Evolutionary conservation across 2,888 invertebrate genomes (phyloP).

Genomic region (Nomada flava): DNA sequence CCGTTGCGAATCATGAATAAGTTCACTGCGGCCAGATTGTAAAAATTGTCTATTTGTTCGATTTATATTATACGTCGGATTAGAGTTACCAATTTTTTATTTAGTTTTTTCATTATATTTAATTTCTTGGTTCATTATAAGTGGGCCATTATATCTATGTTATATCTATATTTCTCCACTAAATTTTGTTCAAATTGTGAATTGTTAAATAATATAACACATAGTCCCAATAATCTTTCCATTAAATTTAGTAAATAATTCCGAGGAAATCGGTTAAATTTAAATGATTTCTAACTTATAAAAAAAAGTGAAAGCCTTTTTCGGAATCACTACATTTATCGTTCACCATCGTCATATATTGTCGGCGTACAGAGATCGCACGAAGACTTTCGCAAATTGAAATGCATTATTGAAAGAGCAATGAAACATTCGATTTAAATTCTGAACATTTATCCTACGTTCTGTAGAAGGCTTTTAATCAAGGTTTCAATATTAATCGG

Average conservation of each 20-base stretch:
- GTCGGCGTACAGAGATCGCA: neutral
- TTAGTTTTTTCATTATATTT: too few species aligned
- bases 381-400: conserved; percentile 4
- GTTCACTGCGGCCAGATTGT: too few species aligned
- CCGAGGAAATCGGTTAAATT: neutral
- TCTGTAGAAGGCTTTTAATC: conserved; percentile 23
- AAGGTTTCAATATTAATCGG: conserved; percentile 49
- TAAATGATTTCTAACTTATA: neutral
- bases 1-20: too few species aligned
- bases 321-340: neutral
- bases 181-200: too few species aligned
- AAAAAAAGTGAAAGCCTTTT: neutral
- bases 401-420: conserved; percentile 39
- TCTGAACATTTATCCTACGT: conserved; percentile 19
- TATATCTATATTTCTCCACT: neutral
- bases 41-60: too few species aligned
- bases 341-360: neutral
- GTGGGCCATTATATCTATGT: neutral
- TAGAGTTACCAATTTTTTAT: too few species aligned
- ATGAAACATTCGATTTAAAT: conserved; percentile 47
- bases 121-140: too few species aligned
- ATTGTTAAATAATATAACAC: too few species aligned
- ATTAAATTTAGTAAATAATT: too few species aligned
- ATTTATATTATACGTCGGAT: too few species aligned
- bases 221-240: too few species aligned